Evolutionary conservation across 2,888 invertebrate species (phyloP), one percentile per base, ranked within the genome.

Genomic region (Aphodius sticticus): DNA sequence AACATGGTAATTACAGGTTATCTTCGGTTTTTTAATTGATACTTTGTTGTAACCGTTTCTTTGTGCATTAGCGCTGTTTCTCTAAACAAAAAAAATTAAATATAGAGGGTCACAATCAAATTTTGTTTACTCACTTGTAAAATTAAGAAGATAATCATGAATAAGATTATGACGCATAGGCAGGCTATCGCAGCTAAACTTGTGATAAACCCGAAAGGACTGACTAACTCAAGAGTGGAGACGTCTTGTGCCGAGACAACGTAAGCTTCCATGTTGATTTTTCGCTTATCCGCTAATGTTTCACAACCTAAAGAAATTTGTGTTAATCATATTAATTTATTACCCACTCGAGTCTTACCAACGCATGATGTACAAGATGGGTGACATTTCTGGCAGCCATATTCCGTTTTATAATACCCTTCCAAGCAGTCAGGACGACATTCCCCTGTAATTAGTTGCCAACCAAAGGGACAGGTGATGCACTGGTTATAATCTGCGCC

Each of bases 311-410:
- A 76, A 87, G 87, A 6, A 72, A 70, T 26, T 70, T 15, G n/a
- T 70, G 15, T 14, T 14, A 70, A 70, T 12, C 6, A n/a, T 26
- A 70, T 16, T 16, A 14, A 70, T 7, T 15, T 16, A 15, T 16
- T 70, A 12, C 26, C 26, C 12, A 26, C 15, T 71, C 2, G 16
- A 71, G 69, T 36, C 86, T 87, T 89, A 93, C 97, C 97, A 87
- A 94, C 94, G 88, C 97, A 97, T 84, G 95, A 96, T 83, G 94
- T 93, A 89, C 97, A 97, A 86, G 95, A 95, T 88, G 96, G 95
- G 90, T 96, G 96, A 89, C 97, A 97, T 88, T 95, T 96, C 83
- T 95, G 95, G 86, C 97, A 97, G 6, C 95, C 96, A 85, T 93
- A 95, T 82, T 93, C 92, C 5, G 94, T 94, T 89, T 95, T 95